Conservation (phyloP, 2,797 vertebrate species). For the Micromesistius poutassou region DNA sequence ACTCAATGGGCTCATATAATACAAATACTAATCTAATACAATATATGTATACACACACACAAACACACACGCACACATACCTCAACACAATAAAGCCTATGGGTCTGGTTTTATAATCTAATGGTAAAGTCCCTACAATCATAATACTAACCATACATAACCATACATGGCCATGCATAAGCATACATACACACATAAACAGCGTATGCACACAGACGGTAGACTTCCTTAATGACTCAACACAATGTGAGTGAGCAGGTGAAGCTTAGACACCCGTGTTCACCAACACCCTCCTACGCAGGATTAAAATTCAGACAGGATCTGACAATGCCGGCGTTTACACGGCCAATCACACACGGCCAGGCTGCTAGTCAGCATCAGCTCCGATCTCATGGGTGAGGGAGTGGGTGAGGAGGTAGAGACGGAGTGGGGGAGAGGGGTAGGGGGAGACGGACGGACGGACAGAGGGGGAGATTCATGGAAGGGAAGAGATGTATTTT, state of each 20-base stretch:
- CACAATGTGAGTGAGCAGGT: background rate
- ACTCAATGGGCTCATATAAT: too few species aligned
- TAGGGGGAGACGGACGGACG: slow-evolving; percentile 10
- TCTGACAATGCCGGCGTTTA: too few species aligned
- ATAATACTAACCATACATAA: background rate
- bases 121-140: too few species aligned
- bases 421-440: slow-evolving; percentile 25
- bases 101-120: too few species aligned
- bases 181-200: background rate
- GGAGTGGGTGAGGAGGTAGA: slow-evolving; percentile 27
- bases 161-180: background rate
- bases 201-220: too few species aligned
- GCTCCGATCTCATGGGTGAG: slow-evolving; percentile 5
- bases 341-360: too few species aligned
- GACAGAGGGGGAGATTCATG: background rate
- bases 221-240: background rate
- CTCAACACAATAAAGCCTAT: too few species aligned
- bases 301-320: background rate
- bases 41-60: too few species aligned
- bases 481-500: slow-evolving; percentile 4
- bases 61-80: too few species aligned
- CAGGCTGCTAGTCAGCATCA: too few species aligned
- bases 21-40: too few species aligned
- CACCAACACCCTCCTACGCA: background rate
- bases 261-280: background rate